Percentiles rank a stretch among this genome's conserved stretches.
Conservation (phyloP, 2,888 invertebrate genomes). For the Catocala sponsa region DNA sequence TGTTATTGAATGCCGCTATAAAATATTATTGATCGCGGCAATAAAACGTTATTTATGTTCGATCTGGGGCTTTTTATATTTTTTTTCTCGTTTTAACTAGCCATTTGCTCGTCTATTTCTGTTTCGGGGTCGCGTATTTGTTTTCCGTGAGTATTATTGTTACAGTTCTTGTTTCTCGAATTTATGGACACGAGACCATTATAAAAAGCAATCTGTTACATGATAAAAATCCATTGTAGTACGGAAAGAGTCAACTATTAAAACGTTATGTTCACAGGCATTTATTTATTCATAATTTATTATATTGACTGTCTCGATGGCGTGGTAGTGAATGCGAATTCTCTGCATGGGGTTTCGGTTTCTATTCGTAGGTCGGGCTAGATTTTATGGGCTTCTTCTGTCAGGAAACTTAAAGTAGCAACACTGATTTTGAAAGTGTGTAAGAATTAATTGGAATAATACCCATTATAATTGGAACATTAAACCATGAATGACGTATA, state of each 20-base stretch:
- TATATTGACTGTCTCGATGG: too few species aligned
- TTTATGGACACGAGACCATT: slow-evolving; percentile 21
- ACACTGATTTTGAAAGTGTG: too few species aligned
- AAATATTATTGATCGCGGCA: slow-evolving; percentile 83
- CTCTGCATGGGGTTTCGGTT: too few species aligned
- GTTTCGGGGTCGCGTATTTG: slow-evolving; percentile 42
- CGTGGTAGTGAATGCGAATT: too few species aligned
- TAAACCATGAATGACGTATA: too few species aligned
- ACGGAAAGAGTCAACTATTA: not conserved
- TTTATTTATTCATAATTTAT: too few species aligned
- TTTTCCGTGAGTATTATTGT: slow-evolving; percentile 33
- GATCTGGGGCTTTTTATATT: slow-evolving; percentile 56
- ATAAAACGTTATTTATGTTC: slow-evolving; percentile 82
- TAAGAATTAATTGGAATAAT: too few species aligned
- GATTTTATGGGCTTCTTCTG: too few species aligned
- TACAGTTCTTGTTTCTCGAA: slow-evolving; percentile 40
- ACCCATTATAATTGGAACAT: too few species aligned
- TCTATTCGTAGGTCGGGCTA: too few species aligned
- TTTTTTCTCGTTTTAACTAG: slow-evolving; percentile 71
- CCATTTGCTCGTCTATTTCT: slow-evolving; percentile 63
- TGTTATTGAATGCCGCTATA: slow-evolving; percentile 85
- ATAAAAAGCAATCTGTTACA: slow-evolving; percentile 5
- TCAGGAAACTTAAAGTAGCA: too few species aligned
- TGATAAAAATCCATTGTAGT: slow-evolving; percentile 1
- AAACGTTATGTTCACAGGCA: too few species aligned